These are phyloP conservation scores for Chironex yamaguchii DNA, from an alignment of 30 jellyfish, hydroid and myxozoan species.

Conservation along the genomic window DNA sequence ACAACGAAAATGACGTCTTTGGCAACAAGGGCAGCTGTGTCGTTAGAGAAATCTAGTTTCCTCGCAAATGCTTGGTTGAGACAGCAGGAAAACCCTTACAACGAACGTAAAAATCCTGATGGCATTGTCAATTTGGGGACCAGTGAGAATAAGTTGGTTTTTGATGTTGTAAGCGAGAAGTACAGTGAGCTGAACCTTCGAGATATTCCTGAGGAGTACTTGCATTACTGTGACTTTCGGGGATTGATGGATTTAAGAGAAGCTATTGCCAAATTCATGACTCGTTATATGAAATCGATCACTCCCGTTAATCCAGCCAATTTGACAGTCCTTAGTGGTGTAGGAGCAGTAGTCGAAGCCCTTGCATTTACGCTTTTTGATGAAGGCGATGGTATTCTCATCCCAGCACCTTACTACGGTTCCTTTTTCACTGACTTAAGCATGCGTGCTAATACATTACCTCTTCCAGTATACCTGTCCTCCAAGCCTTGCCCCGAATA, in stretches of 20 bases:
- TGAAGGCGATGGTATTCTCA: slow-evolving; percentile 79
- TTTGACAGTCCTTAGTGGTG: slow-evolving; percentile 73
- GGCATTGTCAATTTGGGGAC: slow-evolving; percentile 89
- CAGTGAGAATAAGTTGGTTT: slow-evolving; percentile 64
- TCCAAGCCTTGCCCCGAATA: slow-evolving; percentile 11
- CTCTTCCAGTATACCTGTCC: slow-evolving; percentile 62
- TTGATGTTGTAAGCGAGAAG: slow-evolving; percentile 58
- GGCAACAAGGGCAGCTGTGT: background rate
- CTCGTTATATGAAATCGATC: slow-evolving; percentile 52
- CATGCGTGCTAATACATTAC: slow-evolving; percentile 42
- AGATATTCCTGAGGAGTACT: slow-evolving; percentile 30
- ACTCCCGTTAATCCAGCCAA: slow-evolving; percentile 45
- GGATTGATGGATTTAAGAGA: slow-evolving; percentile 69
- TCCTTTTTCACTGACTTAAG: slow-evolving; percentile 65
- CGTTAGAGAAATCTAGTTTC: background rate
- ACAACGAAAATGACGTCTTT: background rate
- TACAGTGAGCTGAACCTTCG: slow-evolving; percentile 9
- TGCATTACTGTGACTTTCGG: slow-evolving; percentile 59
- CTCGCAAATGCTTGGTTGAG: slow-evolving; percentile 4
- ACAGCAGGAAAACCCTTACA: slow-evolving; percentile 63
- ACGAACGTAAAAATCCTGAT: slow-evolving; percentile 54
- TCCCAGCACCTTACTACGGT: slow-evolving; percentile 88
- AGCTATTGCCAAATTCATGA: slow-evolving; percentile 59
- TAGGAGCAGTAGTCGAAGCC: slow-evolving; percentile 83
- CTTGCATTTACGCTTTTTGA: slow-evolving; percentile 63